Percentiles rank a stretch among this genome's conserved stretches.
These are phyloP conservation scores for Odontamblyopus lacepedii DNA, from an alignment of 2,797 vertebrate species.

Conservation along the genomic window DNA sequence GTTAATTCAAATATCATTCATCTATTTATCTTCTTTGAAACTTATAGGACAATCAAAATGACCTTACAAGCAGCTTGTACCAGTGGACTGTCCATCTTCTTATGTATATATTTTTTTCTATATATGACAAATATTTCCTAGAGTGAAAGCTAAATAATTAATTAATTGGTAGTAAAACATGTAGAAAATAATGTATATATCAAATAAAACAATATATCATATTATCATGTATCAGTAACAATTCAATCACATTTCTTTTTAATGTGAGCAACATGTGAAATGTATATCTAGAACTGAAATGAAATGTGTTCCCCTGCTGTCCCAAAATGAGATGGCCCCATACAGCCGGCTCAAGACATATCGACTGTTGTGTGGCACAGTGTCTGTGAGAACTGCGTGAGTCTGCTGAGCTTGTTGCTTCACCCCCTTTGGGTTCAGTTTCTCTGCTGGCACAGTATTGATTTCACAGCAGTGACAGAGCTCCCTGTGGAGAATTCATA, in stretches of 20 bases:
- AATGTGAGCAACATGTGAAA: neutral
- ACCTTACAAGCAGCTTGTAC: too few species aligned
- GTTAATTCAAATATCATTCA: slow-evolving; percentile 9
- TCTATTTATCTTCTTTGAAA: neutral
- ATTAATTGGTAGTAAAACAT: too few species aligned
- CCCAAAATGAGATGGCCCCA: slow-evolving; percentile 66
- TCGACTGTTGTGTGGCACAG: slow-evolving; percentile 61
- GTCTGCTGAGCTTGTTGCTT: slow-evolving; percentile 28
- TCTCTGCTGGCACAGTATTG: slow-evolving; percentile 67
- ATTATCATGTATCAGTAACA: neutral
- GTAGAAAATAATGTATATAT: neutral
- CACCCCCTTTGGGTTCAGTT: slow-evolving; percentile 45
- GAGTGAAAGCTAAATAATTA: too few species aligned
- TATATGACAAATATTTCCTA: too few species aligned
- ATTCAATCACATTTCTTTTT: neutral
- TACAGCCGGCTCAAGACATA: slow-evolving; percentile 67
- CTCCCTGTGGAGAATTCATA: slow-evolving; percentile 56
- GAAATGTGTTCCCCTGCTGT: slow-evolving; percentile 55
- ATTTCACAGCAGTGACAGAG: slow-evolving; percentile 62
- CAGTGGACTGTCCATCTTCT: too few species aligned
- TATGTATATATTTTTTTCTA: too few species aligned
- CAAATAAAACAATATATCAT: neutral
- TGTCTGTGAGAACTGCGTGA: slow-evolving; percentile 32
- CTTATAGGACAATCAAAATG: too few species aligned
- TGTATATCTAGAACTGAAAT: slow-evolving; percentile 24